Conservation (phyloP, 2,888 invertebrate species). For the Seira musarum region DNA sequence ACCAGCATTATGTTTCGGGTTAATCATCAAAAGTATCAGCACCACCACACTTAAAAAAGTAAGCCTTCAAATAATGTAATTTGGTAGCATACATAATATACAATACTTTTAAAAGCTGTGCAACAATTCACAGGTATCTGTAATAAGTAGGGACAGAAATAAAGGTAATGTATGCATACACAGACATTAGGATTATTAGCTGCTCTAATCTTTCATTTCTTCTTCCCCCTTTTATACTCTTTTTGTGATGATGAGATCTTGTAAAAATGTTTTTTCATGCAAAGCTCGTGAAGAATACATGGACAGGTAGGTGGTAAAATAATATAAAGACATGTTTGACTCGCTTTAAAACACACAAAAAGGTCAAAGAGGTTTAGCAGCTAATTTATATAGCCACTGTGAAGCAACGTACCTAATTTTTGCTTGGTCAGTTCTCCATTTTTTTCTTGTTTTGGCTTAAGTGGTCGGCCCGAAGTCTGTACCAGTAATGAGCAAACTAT, state of each 20-base stretch:
- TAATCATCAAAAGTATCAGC: conserved; percentile 16
- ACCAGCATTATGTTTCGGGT: conserved; percentile 1
- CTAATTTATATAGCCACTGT: conserved; percentile 45
- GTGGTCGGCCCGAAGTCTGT: conserved; percentile 33
- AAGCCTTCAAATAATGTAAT: neutral
- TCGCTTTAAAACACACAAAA: conserved; percentile 33
- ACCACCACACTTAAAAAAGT: neutral
- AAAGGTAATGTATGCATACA: neutral
- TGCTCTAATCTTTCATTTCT: conserved; percentile 29
- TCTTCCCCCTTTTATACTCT: neutral
- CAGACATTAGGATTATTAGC: conserved; percentile 24
- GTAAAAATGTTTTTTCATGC: neutral
- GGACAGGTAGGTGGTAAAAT: neutral
- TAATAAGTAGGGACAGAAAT: neutral
- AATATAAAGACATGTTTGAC: conserved; percentile 6
- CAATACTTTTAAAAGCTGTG: no score
- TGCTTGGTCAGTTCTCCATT: conserved; percentile 13
- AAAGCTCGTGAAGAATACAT: neutral
- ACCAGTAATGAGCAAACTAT: conserved; percentile 27
- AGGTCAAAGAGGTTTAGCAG: conserved; percentile 50
- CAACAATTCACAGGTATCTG: no score
- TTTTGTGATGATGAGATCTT: neutral
- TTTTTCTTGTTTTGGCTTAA: conserved; percentile 30
- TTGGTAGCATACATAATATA: neutral
- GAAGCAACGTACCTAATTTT: neutral